Percentiles rank a stretch among this genome's conserved stretches.
These are phyloP conservation scores for Melipona bicolor DNA, from an alignment of 2,888 invertebrate species.

Conservation along the genomic window DNA sequence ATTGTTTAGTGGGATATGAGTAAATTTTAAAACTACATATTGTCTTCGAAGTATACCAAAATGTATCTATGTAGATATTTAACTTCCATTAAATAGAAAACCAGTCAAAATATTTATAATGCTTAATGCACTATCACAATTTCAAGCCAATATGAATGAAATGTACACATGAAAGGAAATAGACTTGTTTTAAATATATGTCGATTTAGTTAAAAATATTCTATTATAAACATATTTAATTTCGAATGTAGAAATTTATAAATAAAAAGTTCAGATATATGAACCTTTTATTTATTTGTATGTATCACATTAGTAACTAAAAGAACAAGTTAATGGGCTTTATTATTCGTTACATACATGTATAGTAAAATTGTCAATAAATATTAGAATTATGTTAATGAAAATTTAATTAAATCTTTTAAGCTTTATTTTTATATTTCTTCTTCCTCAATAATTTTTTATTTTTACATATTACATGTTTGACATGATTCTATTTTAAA, in stretches of 20 bases:
- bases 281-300: slow-evolving; percentile 23
- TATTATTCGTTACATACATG: slow-evolving; percentile 60
- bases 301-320: slow-evolving; percentile 33
- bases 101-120: slow-evolving; percentile 19
- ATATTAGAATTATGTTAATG: slow-evolving; percentile 35
- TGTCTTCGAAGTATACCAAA: slow-evolving; percentile 43
- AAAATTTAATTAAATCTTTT: neutral
- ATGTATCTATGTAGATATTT: slow-evolving; percentile 37
- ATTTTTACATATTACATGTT: neutral
- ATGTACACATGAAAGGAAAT: slow-evolving; percentile 13
- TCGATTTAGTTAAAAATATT: slow-evolving; percentile 3
- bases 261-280: slow-evolving; percentile 29
- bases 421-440: neutral
- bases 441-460: neutral
- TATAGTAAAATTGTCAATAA: slow-evolving; percentile 70
- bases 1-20: slow-evolving; percentile 16
- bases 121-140: slow-evolving; percentile 19
- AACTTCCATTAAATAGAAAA: slow-evolving; percentile 28
- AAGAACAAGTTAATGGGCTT: slow-evolving; percentile 50
- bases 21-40: slow-evolving; percentile 19
- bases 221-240: slow-evolving; percentile 39
- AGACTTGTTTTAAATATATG: slow-evolving; percentile 17
- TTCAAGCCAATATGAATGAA: slow-evolving; percentile 27
- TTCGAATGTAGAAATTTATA: slow-evolving; percentile 36
- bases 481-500: neutral